Base-by-base conservation (phyloP, 2,888 invertebrate genomes). In the Stenodema calcarata region DNA sequence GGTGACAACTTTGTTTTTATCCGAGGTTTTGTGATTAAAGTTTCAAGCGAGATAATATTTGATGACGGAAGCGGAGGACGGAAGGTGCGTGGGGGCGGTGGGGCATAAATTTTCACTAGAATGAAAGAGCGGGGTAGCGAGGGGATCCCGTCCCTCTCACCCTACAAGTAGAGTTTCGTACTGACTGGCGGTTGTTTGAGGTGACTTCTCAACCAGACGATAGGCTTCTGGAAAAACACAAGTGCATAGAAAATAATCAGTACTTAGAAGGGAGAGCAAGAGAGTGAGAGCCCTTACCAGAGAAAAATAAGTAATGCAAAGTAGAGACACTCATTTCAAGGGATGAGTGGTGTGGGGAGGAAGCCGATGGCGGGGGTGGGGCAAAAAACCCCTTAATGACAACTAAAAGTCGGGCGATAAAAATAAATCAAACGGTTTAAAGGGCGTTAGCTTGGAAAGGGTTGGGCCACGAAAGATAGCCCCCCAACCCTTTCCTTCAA, bases 401-500 rank as follows among this genome's bases (percentile, higher is more conserved):
- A 89, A 89, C 88, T 88, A 88, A 89, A 89, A 89, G 89, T 89
- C 89, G 87, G 88, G 89, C 87, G 88, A 89, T 89, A 89, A 89
- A 89, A 89, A 89, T 89, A 89, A 89, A 89, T 89, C 89, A 89
- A 89, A 89, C 87, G 89, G 88, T 88, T 87, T 87, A 87, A 86
- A 87, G 87, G 82, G 87, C 80, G 87, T 84, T 85, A 86, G 85
- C 85, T 79, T 41, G 87, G 87, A 87, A 86, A 86, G 87, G 87
- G 87, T 87, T 87, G 87, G 87, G 69, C 28, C 70, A 83, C 83
- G 70, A 87, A 87, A 78, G 81, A 81, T 81, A 81, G 81, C 62
- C 81, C 86, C 86, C 81, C 44, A 3, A 41, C 47, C 54, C 47
- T 73, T 28, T 30, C 62, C 2, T 23, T 28, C 50, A 18, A 12